phyloP scores from a whole-genome alignment of 2,888 invertebrate species.

The Ceratothoa steindachneri region DNA sequence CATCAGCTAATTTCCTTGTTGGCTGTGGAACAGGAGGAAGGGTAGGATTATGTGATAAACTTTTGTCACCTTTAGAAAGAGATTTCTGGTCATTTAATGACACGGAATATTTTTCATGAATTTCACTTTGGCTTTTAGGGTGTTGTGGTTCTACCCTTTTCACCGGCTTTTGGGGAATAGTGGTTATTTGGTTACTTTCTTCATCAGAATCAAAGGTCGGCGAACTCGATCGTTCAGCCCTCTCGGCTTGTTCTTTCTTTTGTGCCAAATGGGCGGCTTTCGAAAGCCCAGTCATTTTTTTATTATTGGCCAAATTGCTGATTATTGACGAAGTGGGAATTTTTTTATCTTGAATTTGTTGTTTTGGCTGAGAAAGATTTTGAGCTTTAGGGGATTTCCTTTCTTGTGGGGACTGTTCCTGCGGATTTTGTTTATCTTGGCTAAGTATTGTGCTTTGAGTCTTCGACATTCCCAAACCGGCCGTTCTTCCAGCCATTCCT shows the following conservation, averaged over 20 bases:
- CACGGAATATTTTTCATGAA: not conserved
- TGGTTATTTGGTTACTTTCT: constrained; percentile 30
- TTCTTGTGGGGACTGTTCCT: not conserved
- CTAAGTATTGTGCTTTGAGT: constrained; percentile 56
- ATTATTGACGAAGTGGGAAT: constrained; percentile 12
- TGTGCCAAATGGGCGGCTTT: constrained; percentile 25
- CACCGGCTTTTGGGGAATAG: not conserved
- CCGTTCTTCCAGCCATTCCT: constrained; percentile 73
- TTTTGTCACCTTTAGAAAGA: not conserved
- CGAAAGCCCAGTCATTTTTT: constrained; percentile 22
- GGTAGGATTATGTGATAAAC: not conserved
- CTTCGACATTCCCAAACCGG: constrained; percentile 25
- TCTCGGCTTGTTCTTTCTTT: constrained; percentile 28
- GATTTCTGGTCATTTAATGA: not conserved
- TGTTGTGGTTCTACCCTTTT: not conserved
- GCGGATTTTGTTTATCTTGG: constrained; percentile 66
- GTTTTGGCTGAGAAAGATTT: not conserved
- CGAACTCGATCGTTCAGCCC: constrained; percentile 43
- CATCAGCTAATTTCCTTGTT: not conserved
- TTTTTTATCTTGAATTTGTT: not conserved
- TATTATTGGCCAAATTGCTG: constrained; percentile 28
- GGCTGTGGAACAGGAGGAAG: not conserved
- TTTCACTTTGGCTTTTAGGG: not conserved
- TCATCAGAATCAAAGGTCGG: constrained; percentile 46
- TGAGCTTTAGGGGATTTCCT: not conserved